Evolutionary conservation across 2,797 vertebrate species (phyloP).

Genomic region (Pseudomugil tenellus): DNA sequence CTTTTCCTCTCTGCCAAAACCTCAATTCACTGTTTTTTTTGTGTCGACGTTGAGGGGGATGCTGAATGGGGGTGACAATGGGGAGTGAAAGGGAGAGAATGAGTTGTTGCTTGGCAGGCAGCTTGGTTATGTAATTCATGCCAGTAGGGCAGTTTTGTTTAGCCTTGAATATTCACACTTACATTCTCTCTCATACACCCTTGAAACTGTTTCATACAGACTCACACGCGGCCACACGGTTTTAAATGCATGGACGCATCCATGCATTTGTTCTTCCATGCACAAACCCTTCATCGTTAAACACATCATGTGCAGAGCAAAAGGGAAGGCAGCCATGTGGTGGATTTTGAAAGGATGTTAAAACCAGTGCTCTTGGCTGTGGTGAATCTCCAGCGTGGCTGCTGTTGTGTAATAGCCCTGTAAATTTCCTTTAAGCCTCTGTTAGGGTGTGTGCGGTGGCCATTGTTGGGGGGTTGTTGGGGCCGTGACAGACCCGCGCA

Average conservation of each 20-base stretch:
- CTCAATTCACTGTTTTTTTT: conserved; percentile 33
- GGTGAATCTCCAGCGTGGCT: conserved; percentile 67
- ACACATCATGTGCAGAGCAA: conserved; percentile 6
- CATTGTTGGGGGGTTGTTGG: conserved; percentile 62
- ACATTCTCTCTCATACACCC: not conserved
- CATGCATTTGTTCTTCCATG: not conserved
- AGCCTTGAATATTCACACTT: conserved; percentile 39
- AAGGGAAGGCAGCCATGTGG: conserved; percentile 45
- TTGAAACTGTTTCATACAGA: conserved; percentile 1
- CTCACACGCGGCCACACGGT: not conserved
- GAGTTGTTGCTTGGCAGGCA: conserved; percentile 67
- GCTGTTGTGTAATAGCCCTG: conserved; percentile 73
- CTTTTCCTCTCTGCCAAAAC: conserved; percentile 30
- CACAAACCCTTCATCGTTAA: conserved; percentile 1
- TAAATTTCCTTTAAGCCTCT: conserved; percentile 79
- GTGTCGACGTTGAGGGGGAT: conserved; percentile 28
- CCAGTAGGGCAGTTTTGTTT: conserved; percentile 65
- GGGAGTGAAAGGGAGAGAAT: conserved; percentile 37
- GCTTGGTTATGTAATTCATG: conserved; percentile 68
- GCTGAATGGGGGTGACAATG: conserved; percentile 39
- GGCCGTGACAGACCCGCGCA: conserved; percentile 50
- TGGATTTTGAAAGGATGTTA: conserved; percentile 57
- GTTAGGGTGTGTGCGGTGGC: conserved; percentile 58
- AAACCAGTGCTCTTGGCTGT: conserved; percentile 62
- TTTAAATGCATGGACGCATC: conserved; percentile 7